Percentiles rank a stretch among this genome's conserved stretches.
Evolutionary conservation across 2,888 invertebrate genomes (phyloP).

Genomic region (Chrysotoxum bicinctum): DNA sequence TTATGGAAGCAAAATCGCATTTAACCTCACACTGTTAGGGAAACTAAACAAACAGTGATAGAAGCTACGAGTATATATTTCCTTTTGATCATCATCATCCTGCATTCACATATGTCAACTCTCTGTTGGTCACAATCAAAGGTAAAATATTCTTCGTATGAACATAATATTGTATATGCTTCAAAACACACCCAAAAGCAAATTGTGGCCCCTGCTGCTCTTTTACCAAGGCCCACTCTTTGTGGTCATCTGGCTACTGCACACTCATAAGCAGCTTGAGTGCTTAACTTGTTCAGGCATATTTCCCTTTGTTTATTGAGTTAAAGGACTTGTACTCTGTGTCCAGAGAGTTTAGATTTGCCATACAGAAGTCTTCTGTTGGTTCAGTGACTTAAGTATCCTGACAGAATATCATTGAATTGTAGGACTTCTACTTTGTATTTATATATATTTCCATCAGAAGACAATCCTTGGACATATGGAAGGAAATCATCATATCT

Average conservation of each 20-base stretch:
- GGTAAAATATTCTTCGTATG: not conserved
- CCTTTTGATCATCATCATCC: not conserved
- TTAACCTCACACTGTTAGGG: not conserved
- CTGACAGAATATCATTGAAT: not conserved
- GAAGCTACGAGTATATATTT: constrained; percentile 2
- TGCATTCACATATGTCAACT: not conserved
- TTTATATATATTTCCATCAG: not conserved
- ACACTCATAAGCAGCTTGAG: constrained; percentile 19
- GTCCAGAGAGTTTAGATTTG: constrained; percentile 11
- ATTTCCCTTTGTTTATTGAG: constrained; percentile 32
- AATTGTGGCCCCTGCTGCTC: constrained; percentile 17
- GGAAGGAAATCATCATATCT: not conserved
- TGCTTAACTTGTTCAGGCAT: constrained; percentile 31
- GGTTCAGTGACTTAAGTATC: constrained; percentile 13
- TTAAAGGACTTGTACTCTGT: constrained; percentile 15
- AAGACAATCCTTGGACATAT: not conserved
- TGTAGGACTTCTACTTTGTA: not conserved
- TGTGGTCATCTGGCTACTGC: constrained; percentile 24
- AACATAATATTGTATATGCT: not conserved
- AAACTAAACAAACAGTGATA: not conserved
- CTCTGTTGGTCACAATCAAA: not conserved
- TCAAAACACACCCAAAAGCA: constrained; percentile 10
- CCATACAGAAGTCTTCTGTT: not conserved
- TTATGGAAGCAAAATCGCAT: constrained; percentile 5
- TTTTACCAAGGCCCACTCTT: not conserved